phyloP scores from a whole-genome alignment of 2,113 vertebrate species.

The Theristicus caerulescens region DNA sequence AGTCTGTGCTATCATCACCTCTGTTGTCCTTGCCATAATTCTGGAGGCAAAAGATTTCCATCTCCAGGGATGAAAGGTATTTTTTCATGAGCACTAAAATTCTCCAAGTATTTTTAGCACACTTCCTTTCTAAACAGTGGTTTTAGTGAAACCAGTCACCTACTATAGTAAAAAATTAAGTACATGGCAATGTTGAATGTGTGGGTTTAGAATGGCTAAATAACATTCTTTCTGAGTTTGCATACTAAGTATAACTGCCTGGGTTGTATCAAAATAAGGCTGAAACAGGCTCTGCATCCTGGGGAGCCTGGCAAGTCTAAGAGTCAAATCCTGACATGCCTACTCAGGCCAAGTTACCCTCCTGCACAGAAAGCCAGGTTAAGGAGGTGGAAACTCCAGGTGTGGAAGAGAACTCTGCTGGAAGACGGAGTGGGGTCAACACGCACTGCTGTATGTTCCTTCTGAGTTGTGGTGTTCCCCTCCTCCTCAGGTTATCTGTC shows the following conservation, averaged over 20 bases:
- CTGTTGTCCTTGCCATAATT: neutral
- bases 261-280: neutral
- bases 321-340: neutral
- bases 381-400: neutral
- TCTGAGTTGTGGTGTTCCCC: neutral
- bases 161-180: neutral
- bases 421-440: neutral
- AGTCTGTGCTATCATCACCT: neutral
- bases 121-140: neutral
- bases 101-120: neutral
- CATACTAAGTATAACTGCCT: neutral
- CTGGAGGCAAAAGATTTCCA: neutral
- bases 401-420: neutral
- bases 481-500: neutral
- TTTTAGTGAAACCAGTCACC: neutral
- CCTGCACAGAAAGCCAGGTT: neutral
- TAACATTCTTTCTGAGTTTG: neutral
- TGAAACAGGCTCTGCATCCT: neutral
- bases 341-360: neutral
- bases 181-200: neutral
- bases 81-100: slow-evolving; percentile 21
- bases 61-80: neutral
- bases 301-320: neutral
- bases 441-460: neutral
- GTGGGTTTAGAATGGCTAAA: neutral